Evolutionary conservation across 2,888 invertebrate species (phyloP), one percentile per base, ranked within the genome.

Genomic region (Podabrus alpinus): DNA sequence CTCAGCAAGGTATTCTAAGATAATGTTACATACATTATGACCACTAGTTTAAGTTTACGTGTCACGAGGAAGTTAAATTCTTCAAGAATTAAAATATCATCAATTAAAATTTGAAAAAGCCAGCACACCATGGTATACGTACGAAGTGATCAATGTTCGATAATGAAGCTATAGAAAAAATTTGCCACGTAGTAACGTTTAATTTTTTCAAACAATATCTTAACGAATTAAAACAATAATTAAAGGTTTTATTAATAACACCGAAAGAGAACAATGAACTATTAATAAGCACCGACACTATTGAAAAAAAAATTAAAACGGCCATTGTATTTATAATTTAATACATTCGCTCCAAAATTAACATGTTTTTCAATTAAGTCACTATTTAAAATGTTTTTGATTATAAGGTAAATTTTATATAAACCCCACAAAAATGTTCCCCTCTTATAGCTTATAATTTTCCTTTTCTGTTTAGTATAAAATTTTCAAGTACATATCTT

Each of bases 1-100:
- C 71, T 69, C 72, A 75, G 78, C 75, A 59, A 69, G 68, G 74
- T 24, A 69, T 70, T 73, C 78, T 75, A 75, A 72, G 74, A 73
- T 73, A 73, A 77, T 74, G 74, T 73, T 75, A 60, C 62, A 64
- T 67, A 71, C 72, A 72, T 72, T 71, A 69, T 69, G 62, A 64
- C 62, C 62, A 64, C 62, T 64, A 64, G 21, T 21, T 64, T 64
- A 64, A 64, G 62, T 21, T 64, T 64, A 64, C 62, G 62, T 64
- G 62, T 64, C 62, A 64, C 16, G 21, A 64, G 62, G 62, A 19
- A 64, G 21, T 45, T 45, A 45, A 45, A 45, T 45, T 45, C 45
- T 45, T 45, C 45, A 9, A 45, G 45, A 45, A 45, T 45, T 45
- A 45, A 45, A 45, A 45, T 45, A 45, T 45, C 45, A 45, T 45